Base-by-base conservation (phyloP, 2,113 vertebrate species). In the Hippocampus barbouri region DNA sequence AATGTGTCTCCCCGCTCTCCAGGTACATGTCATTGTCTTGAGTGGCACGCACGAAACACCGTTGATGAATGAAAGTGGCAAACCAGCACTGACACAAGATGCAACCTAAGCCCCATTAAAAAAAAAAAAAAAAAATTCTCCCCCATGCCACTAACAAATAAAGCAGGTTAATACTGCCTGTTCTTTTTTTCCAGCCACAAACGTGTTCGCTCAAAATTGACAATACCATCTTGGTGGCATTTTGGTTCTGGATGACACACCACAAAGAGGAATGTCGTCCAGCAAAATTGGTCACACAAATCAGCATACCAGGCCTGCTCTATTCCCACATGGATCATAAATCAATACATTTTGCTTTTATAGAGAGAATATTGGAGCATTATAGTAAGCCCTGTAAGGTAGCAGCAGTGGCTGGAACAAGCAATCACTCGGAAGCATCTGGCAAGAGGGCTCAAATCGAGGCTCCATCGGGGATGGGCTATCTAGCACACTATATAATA, bases 401-500 rank as follows among this genome's bases (percentile, higher is more conserved):
- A 56, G 53, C 53, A 56, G 53, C 53, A 68, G 60, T 7, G 3
- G 27, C 34, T 27, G 8, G 38, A 16, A 59, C 49, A 68, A 38
- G 66, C 40, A 34, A 64, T 11, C 68, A 49, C 56, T 62, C 62
- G 18, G 76, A 54, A 49, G 59, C 69, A 69, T 68, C 45, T 68
- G 27, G 63, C 15, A 34, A 60, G 53, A 34, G 66, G 79, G 53
- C 75, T 68, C 47, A 57, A 51, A 63, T 51, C 67, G 43, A 66
- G 49, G 62, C 25, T 51, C 15, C n/a, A 60, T 71, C 70, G 67
- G 64, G 45, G 65, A 68, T 4, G 41, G 30, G 66, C 38, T 54
- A 38, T 62, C 27, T 38, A 38, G 60, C 60, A 62, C 60, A 9
- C 60, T 21, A 6, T 43, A 11, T 78, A 77, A 82, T 74, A 63